These are phyloP conservation scores for Ectropis crepuscularia DNA, from an alignment of 2,888 invertebrate species.

Conservation along the genomic window DNA sequence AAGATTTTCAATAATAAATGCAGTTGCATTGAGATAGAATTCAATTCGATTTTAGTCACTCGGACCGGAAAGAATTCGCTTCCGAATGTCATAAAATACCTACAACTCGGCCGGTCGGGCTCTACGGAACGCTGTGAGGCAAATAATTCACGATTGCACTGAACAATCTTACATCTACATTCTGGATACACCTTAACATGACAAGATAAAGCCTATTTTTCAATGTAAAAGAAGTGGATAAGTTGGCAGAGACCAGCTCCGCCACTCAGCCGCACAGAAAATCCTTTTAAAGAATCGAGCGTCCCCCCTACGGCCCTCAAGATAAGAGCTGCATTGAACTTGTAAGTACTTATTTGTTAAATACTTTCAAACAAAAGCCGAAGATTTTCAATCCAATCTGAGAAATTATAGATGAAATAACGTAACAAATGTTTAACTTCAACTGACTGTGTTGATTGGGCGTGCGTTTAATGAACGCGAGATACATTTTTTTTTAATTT, in stretches of 20 bases:
- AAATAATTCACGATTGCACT: constrained; percentile 64
- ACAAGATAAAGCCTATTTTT: constrained; percentile 22
- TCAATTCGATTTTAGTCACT: constrained; percentile 61
- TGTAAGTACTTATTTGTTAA: constrained; percentile 11
- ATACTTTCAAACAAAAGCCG: neutral
- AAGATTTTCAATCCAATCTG: no score
- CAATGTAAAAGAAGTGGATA: constrained; percentile 17
- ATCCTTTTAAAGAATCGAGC: constrained; percentile 43
- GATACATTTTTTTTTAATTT: no score
- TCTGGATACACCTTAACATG: constrained; percentile 20
- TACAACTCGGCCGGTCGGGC: constrained; percentile 52
- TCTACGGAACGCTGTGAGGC: constrained; percentile 59
- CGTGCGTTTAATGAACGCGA: no score
- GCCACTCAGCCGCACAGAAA: constrained; percentile 43
- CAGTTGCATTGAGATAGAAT: constrained; percentile 52
- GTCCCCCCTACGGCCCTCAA: constrained; percentile 24
- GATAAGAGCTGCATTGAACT: constrained; percentile 38
- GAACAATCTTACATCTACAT: constrained; percentile 46
- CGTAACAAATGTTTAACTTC: no score
- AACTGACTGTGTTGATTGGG: no score
- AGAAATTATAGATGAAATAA: no score
- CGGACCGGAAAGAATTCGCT: constrained; percentile 60
- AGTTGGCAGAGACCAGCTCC: constrained; percentile 34
- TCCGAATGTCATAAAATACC: constrained; percentile 62
- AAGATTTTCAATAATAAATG: neutral